Evolutionary conservation across 2,797 vertebrate genomes (phyloP), one percentile per base, ranked within the genome.

Genomic region (Cyclopterus lumpus): DNA sequence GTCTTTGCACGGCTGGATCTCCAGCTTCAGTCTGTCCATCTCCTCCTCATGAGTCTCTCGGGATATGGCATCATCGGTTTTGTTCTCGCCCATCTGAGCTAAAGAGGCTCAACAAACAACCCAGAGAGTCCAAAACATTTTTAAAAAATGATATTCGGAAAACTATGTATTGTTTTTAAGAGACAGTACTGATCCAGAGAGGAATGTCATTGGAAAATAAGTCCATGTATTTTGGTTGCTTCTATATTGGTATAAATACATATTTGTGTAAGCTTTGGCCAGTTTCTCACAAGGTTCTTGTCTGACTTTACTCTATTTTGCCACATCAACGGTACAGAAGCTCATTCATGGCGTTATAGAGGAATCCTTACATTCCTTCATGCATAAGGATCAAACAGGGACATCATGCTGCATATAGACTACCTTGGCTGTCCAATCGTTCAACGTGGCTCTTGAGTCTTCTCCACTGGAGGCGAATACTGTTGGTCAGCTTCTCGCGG

Each of bases 381-480:
- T 57, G 51, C 46, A 22, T 70, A 20, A 46, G 20, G 42, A 42
- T 63, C 26, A 72, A 42, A 79, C 22, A 63, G 36, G 57, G n/a
- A 42, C 14, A 26, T 10, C 26, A 26, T 40, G 60, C 2, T 46
- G 30, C 22, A 18, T 54, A 24, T 10, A 5, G 2, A 26, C 14
- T 73, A 99, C 98, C 97, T 96, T 97, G 97, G 84, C 95, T 97
- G 92, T 98, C 97, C 70, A 99, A 93, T 85, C 94, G 96, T 69
- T 99, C 97, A n/a, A 99, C 95, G 0, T 99, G 97, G 84, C 93
- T 96, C 93, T 97, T 99, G 72, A 99, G 86, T 92, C 95, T 96
- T 75, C 97, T 95, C 98, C 97, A 99, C 85, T 99, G 97, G 58
- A 96, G 97, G 2, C 97, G 96, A 92, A 99, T 97, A 93, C 97